Base-by-base conservation (phyloP, 2,113 vertebrate genomes). In the Jaculus jaculus region DNA sequence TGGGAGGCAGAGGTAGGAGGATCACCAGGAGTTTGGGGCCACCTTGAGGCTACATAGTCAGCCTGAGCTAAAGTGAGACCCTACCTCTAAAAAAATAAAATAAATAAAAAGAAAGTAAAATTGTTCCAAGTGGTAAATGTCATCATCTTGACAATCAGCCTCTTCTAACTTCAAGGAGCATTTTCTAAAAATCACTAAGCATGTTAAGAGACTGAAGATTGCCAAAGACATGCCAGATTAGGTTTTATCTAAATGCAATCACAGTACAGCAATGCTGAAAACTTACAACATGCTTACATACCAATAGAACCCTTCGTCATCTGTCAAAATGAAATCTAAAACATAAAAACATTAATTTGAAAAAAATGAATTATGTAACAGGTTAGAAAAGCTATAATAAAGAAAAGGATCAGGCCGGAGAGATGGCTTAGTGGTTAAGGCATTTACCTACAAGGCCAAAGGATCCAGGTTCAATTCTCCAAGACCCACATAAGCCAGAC, bases 291-390 rank as follows among this genome's bases (percentile, higher is more conserved):
- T 71, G 51, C 71, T 89, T 24, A 86, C 28, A 63, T n/a, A 91
- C 23, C 60, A 78, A 73, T 34, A 73, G 20, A 78, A 81, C 2
- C 23, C 18, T 77, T 3, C 75, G 54, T 11, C 61, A 60, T 28
- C 32, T 80, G n/a, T 34, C 18, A 87, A 90, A 93, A 80, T 23
- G 28, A 18, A 90, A 84, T 82, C 63, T 81, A 89, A 92, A 79
- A 90, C 16, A 78, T 58, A 92, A 92, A 85, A 24, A 83, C 11
- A 83, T 1, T 72, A 82, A 68, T 73, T 84, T 71, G 18, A 83
- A 93, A 34, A 39, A 93, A 87, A 16, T 42, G 61, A 42, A 15
- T 60, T 66, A 84, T 94, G 37, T 83, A 87, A 93, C n/a, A 65
- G 17, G 8, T 95, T 77, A 61, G 11, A 84, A 16, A 89, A 17